Evolutionary conservation across 2,797 vertebrate species (phyloP).

Genomic region (Rhinophrynus dorsalis): DNA sequence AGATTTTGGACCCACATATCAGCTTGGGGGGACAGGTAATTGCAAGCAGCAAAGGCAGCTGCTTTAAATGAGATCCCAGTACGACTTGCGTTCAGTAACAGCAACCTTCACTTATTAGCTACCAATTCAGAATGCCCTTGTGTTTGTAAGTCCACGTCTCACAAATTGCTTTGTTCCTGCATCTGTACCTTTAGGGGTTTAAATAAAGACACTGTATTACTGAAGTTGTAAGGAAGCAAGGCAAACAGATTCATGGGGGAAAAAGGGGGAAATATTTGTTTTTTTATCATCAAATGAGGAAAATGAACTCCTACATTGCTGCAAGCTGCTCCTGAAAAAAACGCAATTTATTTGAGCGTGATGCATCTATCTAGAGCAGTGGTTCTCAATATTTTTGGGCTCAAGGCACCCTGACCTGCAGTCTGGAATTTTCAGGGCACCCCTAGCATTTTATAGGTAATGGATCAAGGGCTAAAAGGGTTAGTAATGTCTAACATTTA

Average conservation of each 20-base stretch:
- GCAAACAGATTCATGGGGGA: not conserved
- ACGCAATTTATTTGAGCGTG: too few relatives aligned
- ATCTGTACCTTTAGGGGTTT: constrained; percentile 37
- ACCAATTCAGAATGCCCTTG: constrained; percentile 33
- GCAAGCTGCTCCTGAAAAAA: not conserved
- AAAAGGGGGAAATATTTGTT: not conserved
- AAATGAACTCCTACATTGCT: too few relatives aligned
- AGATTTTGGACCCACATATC: constrained; percentile 42
- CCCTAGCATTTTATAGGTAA: too few relatives aligned
- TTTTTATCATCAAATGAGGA: constrained; percentile 8
- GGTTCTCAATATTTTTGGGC: too few relatives aligned
- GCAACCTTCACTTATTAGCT: constrained; percentile 45
- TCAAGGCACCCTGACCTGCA: too few relatives aligned
- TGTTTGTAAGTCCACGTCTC: constrained; percentile 12
- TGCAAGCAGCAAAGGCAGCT: constrained; percentile 39
- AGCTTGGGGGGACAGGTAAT: constrained; percentile 43
- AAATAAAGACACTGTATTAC: constrained; percentile 24
- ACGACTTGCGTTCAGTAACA: constrained; percentile 34
- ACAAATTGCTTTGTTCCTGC: constrained; percentile 41
- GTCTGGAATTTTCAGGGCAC: too few relatives aligned
- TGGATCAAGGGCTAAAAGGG: too few relatives aligned
- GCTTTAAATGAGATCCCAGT: constrained; percentile 49
- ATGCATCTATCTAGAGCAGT: too few relatives aligned
- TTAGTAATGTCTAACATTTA: too few relatives aligned
- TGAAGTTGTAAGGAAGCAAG: constrained; percentile 23